Evolutionary conservation across 2,888 invertebrate genomes (phyloP), one percentile per base, ranked within the genome.

Genomic region (Drosophila subquinaria): DNA sequence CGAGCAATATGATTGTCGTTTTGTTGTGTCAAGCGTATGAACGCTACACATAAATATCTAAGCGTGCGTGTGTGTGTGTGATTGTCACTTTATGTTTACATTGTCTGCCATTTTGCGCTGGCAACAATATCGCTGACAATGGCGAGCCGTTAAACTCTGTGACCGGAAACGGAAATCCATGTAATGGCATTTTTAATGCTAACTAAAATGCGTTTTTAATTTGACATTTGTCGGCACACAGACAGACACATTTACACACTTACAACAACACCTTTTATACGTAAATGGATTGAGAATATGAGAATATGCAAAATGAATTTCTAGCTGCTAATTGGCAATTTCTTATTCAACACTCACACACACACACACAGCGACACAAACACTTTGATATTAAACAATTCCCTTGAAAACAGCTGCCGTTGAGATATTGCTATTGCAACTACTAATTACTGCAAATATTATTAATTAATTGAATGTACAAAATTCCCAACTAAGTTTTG

Each of bases 151-250:
- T 70, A 71, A 77, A 81, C 69, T 74, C 82, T 82, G 82, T 82
- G 82, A 82, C 73, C 82, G 82, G 80, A 81, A 82, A 81, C 76
- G 70, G 74, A 79, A 76, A 81, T 76, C 52, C 69, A 48, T 69
- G 55, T 82, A 79, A 82, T 79, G 73, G 57, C 69, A 70, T 73
- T 69, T 80, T 72, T 67, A 78, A 75, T 72, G 69, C 43, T 27
- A 36, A 59, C 71, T 48, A 40, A 69, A 70, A 72, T 70, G 65
- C 69, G 61, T 61, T 76, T 65, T 72, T 70, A 78, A 81, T 72
- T 69, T 75, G 43, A 36, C 48, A 63, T 64, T 64, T 64, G 53
- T 11, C 5, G 10, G 52, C 30, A 40, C 60, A 50, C 35, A 48
- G 51, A 23, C 43, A 42, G 15, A 43, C 42, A 36, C 42, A 17